Evolutionary conservation across 2,113 vertebrate genomes (phyloP).

Genomic region (Brachyhypopomus occidentalis): DNA sequence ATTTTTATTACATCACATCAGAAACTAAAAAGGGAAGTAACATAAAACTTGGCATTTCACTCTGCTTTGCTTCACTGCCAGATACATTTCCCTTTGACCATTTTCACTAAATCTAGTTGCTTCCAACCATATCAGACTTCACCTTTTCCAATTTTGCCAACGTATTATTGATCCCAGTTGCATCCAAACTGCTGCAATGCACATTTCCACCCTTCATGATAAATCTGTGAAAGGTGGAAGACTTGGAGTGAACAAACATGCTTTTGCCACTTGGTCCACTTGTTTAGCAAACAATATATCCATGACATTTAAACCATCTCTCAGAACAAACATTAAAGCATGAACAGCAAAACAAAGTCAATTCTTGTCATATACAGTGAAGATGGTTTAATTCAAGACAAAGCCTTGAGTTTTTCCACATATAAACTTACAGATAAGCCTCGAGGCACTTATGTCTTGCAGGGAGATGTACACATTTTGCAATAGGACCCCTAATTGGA

Average conservation of each 20-base stretch:
- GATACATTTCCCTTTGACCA: background rate
- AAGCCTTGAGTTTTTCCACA: background rate
- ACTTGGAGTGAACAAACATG: background rate
- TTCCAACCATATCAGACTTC: background rate
- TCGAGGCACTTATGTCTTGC: background rate
- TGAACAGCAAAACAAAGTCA: too few species aligned
- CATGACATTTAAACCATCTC: too few species aligned
- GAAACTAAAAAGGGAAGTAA: too few species aligned
- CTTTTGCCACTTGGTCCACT: too few species aligned
- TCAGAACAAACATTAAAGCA: too few species aligned
- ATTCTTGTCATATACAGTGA: background rate
- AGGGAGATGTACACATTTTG: background rate
- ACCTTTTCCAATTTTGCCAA: constrained; percentile 17
- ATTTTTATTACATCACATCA: too few species aligned
- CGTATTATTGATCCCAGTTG: constrained; percentile 3
- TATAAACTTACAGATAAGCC: constrained; percentile 44
- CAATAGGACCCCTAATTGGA: background rate
- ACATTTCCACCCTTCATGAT: background rate
- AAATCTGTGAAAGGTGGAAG: background rate
- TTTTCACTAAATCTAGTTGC: background rate
- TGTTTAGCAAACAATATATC: background rate
- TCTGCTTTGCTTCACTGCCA: too few species aligned
- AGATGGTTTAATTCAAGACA: background rate
- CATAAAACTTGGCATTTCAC: too few species aligned
- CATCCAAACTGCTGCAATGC: constrained; percentile 24